Base-by-base conservation (phyloP, 2,888 invertebrate species). In the Nephrocerus scutellatus region DNA sequence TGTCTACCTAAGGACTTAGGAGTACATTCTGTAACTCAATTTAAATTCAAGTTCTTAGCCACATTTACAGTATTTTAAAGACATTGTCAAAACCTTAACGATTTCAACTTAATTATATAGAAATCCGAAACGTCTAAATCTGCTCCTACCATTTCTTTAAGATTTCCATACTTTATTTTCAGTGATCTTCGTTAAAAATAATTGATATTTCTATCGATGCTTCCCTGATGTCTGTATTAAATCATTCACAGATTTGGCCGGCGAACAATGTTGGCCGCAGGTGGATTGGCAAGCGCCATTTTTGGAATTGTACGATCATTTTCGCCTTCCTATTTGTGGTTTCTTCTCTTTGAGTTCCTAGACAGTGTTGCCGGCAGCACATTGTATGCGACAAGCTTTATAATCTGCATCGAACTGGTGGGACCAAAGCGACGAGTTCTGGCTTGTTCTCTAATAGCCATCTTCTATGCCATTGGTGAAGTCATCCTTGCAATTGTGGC, bases 331-430 rank as follows among this genome's bases (percentile, higher is more conserved):
- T 85, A 84, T 60, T 70, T 74, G 49, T 77, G 77, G 74, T 86
- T 84, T 61, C 54, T 82, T 20, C 56, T 74, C 0, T 75, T 84
- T 18, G 84, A 86, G 61, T 79, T 85, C 36, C 54, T 84, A 3
- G 85, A 84, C 57, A 80, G 84, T 0, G 63, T 76, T 2, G 70
- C 80, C 13, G 79, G 80, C 0, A 77, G 82, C 14, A 82, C 83
- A 0, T 75, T 82, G 9, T 86, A 77, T 56, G 78, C 80, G 5
- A 79, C 82, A 2, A 79, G 79, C 41, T 84, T 83, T 59, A 79
- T 87, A 51, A 52, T 68, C 3, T 84, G 84, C 77, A 68, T 87
- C 48, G 88, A 89, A 62, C 73, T 86, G 66, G 80, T 86, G 18
- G 84, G 84, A 1, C 82, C 82, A 8, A 75, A 76, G 43, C 76